Evolutionary conservation across 2,888 invertebrate species (phyloP), one percentile per base, ranked within the genome.

Genomic region (Zaprionus bogoriensis): DNA sequence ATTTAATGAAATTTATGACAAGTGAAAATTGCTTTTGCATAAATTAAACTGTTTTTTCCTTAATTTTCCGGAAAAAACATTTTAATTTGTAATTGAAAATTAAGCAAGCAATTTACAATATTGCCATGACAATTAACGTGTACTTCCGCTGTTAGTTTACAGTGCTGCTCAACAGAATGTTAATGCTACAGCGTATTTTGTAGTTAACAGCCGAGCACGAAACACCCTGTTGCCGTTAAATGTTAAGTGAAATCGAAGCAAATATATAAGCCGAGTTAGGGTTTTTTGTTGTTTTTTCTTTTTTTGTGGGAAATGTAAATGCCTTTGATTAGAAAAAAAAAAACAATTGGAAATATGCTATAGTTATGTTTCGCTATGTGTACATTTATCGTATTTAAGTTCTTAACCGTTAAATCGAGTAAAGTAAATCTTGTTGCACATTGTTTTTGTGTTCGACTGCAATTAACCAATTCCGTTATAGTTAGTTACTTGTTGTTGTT

Each of bases 341-440:
- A 41, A 41, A 12, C 22, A 41, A 41, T 20, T 7, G 38, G 22
- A 17, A 28, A 38, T 22, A 39, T 19, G 32, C 12, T 28, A 9
- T 62, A 38, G 28, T 22, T 20, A 41, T 57, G 19, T 44, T 23
- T 17, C 22, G 10, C 23, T 41, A 20, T 19, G 20, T 25, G 27
- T 25, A 36, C 10, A 32, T 44, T 44, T 19, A 45, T 45, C 10
- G 9, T 47, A 47, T 38, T 45, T 36, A 55, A 12, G 20, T 12
- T 36, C 10, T 38, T 48, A 50, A 12, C 28, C 9, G 9, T 41
- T 23, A 39, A 54, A 59, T 51, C 14, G 50, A 73, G 47, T 85
- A 82, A 80, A 86, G 83, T 83, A 81, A 81, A 68, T 83, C 79
- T 60, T 71, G 22, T 74, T 79, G 58, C 67, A 50, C 51, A 50